These are phyloP conservation scores for Leptopilina syphax DNA, from an alignment of 2,888 invertebrate species.

Conservation along the genomic window DNA sequence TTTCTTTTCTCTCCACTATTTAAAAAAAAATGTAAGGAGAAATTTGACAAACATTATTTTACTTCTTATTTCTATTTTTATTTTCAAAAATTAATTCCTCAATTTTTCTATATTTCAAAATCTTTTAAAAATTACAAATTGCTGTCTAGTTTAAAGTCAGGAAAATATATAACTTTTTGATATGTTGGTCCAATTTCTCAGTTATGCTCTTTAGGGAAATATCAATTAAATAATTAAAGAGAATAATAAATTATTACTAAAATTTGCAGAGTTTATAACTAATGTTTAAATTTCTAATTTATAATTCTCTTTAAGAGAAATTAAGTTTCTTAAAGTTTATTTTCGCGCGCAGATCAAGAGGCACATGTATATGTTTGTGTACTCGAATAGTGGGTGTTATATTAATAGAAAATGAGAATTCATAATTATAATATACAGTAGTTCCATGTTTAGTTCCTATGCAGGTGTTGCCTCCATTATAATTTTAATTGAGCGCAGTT, in stretches of 20 bases:
- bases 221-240: background rate
- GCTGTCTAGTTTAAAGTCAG: too few relatives aligned
- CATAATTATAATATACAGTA: background rate
- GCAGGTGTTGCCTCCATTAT: background rate
- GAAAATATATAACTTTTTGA: too few relatives aligned
- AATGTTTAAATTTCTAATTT: background rate
- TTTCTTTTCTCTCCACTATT: too few relatives aligned
- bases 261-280: too few relatives aligned
- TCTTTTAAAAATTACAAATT: too few relatives aligned
- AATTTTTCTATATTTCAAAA: too few relatives aligned
- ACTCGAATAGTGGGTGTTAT: background rate
- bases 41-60: too few relatives aligned
- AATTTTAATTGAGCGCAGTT: background rate
- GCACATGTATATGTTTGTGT: background rate
- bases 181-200: too few relatives aligned
- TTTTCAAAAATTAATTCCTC: too few relatives aligned
- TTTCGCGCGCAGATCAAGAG: conserved; percentile 8
- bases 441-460: background rate
- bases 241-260: too few relatives aligned
- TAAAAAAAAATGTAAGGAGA: too few relatives aligned
- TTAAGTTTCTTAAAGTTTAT: conserved; percentile 5
- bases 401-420: conserved; percentile 7
- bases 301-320: background rate
- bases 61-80: too few relatives aligned
- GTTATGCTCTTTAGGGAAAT: background rate